Evolutionary conservation across 1,140 invertebrate genomes (phyloP).

Genomic region (Phymastichus coffea): DNA sequence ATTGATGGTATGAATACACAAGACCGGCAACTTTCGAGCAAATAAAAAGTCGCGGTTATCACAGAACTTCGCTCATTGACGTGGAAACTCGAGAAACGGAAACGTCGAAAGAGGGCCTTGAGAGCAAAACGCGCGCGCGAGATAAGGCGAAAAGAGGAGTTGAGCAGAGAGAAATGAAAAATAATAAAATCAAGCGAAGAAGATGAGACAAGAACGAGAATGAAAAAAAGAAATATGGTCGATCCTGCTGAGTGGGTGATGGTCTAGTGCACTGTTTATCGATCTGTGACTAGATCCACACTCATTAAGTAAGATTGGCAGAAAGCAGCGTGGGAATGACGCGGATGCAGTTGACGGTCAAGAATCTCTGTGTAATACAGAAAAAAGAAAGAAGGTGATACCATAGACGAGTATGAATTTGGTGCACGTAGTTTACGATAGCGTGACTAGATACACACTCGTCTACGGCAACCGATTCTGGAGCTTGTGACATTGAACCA

Average conservation of each 20-base stretch:
- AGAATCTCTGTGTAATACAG: no score
- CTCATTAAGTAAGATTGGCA: conserved; percentile 67
- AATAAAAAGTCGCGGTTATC: no score
- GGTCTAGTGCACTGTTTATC: conserved; percentile 68
- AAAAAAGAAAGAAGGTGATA: conserved; percentile 43
- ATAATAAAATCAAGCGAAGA: no score
- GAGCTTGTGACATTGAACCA: conserved; percentile 9
- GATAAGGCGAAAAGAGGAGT: neutral
- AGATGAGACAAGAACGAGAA: conserved; percentile 12
- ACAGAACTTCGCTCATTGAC: neutral
- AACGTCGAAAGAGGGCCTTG: neutral
- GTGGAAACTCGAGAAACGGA: neutral
- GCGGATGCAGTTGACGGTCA: no score
- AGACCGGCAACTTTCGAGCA: no score
- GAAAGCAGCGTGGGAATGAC: conserved; percentile 27
- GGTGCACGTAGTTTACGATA: conserved; percentile 62
- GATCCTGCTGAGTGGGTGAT: conserved; percentile 65
- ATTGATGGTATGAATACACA: no score
- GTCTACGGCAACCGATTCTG: conserved; percentile 66
- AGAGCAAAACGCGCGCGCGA: neutral
- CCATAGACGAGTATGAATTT: conserved; percentile 78
- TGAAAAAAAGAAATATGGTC: conserved; percentile 14
- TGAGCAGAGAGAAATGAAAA: no score
- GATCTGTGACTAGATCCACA: conserved; percentile 84
- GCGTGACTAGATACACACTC: conserved; percentile 86